Percentiles rank a stretch among this genome's conserved stretches.
phyloP scores from a whole-genome alignment of 53 echinoderm and acorn worm genomes.

The Zoroaster sp. region DNA sequence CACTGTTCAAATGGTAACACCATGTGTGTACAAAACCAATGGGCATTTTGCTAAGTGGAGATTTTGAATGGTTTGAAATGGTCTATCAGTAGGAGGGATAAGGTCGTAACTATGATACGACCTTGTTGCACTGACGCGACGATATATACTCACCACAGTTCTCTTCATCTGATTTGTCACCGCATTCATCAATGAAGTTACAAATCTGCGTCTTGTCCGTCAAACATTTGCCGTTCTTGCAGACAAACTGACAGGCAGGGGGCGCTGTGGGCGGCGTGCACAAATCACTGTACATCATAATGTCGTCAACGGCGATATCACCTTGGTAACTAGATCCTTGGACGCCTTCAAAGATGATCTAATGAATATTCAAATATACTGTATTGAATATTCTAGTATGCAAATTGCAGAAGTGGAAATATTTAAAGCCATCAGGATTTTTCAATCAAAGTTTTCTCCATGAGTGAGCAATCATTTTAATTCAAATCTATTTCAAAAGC shows the following conservation, averaged over 20 bases:
- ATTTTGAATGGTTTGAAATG: too few species aligned
- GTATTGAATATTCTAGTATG: background rate
- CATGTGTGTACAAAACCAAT: too few species aligned
- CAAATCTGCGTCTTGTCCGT: conserved; percentile 60
- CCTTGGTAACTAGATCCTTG: conserved; percentile 66
- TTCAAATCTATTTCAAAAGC: too few species aligned
- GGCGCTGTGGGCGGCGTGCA: conserved; percentile 74
- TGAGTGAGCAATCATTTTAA: too few species aligned
- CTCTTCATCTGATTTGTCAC: conserved; percentile 75
- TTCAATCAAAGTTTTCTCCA: too few species aligned
- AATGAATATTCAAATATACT: background rate
- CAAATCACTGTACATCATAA: conserved; percentile 58
- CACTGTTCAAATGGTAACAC: too few species aligned
- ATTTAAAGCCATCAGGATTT: too few species aligned
- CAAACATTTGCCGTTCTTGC: conserved; percentile 68
- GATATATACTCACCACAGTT: conserved; percentile 85
- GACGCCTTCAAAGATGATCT: conserved; percentile 79
- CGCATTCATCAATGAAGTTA: conserved; percentile 84
- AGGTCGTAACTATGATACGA: too few species aligned
- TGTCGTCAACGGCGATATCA: conserved; percentile 89
- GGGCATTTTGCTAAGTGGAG: too few species aligned
- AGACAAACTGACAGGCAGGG: conserved; percentile 80
- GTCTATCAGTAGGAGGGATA: too few species aligned
- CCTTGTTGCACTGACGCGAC: too few species aligned
- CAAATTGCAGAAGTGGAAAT: background rate